Evolutionary conservation across 2,797 vertebrate species (phyloP).

Genomic region (Geotria australis): DNA sequence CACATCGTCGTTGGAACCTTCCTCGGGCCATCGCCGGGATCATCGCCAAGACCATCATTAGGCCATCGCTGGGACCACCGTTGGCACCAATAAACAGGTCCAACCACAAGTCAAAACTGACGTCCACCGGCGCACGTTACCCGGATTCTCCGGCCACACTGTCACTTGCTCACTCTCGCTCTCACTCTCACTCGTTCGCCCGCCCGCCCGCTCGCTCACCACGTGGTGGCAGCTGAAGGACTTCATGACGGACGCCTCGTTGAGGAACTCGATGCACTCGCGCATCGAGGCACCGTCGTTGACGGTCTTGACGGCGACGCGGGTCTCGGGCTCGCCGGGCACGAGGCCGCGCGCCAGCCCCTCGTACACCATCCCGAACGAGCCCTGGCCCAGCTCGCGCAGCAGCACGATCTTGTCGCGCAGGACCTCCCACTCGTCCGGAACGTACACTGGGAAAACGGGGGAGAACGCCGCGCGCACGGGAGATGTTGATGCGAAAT

Average conservation of each 20-base stretch:
- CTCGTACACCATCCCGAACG: conserved; percentile 96
- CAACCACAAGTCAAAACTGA: no score
- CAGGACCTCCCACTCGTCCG: conserved; percentile 87
- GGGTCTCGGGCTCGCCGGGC: conserved; percentile 65
- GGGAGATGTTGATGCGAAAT: no score
- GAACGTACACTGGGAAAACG: conserved; percentile 42
- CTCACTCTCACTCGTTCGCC: no score
- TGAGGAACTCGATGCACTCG: conserved; percentile 85
- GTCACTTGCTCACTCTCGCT: no score
- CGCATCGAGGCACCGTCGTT: conserved; percentile 88
- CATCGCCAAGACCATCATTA: no score
- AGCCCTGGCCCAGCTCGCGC: conserved; percentile 72
- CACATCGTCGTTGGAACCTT: no score
- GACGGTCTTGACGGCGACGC: conserved; percentile 88
- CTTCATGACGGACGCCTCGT: conserved; percentile 97
- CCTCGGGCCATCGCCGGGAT: no score
- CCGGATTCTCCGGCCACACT: no score
- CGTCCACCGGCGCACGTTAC: no score
- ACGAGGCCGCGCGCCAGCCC: conserved; percentile 78
- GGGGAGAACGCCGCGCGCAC: neutral
- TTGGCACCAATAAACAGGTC: no score
- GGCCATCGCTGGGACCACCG: no score
- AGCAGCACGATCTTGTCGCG: conserved; percentile 90
- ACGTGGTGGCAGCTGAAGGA: conserved; percentile 98
- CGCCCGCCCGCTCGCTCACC: conserved; percentile 18